phyloP scores from a whole-genome alignment of 2,888 invertebrate genomes.

The Aphelenchoides bicaudatus region DNA sequence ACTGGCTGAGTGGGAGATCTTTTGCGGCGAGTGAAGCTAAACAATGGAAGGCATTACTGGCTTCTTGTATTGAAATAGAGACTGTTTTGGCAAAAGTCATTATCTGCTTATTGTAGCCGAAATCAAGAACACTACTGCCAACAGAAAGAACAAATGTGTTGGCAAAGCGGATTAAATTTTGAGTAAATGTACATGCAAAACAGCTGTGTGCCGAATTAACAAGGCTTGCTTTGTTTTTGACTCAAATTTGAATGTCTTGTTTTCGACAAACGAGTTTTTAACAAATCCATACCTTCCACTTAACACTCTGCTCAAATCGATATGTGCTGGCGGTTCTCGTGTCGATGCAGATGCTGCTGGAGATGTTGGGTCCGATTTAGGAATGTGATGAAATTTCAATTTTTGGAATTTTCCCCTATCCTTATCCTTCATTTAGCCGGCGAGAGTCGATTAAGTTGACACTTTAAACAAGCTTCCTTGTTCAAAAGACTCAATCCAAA shows the following conservation, averaged over 20 bases:
- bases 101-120: no score
- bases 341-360: conserved; percentile 25
- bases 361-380: conserved; percentile 35
- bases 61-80: conserved; percentile 6
- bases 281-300: conserved; percentile 16
- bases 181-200: no score
- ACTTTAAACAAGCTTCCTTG: no score
- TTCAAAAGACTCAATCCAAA: no score
- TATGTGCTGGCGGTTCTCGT: conserved; percentile 26
- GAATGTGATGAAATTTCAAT: conserved; percentile 29
- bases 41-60: conserved; percentile 3
- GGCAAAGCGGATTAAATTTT: conserved; percentile 6
- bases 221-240: no score
- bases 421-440: conserved; percentile 16
- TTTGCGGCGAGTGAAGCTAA: no score
- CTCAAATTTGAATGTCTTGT: no score
- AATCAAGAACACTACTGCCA: background rate
- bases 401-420: conserved; percentile 31
- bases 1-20: conserved; percentile 1
- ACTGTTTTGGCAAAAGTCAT: no score
- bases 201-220: no score
- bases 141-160: background rate
- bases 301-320: conserved; percentile 29
- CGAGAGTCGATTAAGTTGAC: conserved; percentile 1
- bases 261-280: background rate